Conservation (phyloP, 2,113 vertebrate species). For the Willisornis vidua region DNA sequence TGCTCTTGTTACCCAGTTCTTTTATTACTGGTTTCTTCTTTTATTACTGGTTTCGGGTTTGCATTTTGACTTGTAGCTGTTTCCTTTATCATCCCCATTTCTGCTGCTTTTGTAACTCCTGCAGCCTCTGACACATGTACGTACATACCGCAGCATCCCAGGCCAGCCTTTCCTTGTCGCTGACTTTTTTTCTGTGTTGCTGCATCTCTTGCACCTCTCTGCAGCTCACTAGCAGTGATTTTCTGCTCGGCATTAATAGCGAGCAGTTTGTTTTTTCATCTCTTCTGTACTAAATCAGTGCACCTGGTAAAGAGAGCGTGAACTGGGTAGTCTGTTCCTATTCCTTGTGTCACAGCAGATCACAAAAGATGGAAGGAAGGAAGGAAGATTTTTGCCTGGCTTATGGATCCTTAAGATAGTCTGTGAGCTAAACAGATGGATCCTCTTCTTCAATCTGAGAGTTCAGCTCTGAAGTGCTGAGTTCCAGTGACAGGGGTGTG, state of each 20-base stretch:
- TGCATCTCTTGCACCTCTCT: neutral
- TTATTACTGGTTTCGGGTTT: neutral
- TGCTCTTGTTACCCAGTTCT: neutral
- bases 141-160: neutral
- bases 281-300: neutral
- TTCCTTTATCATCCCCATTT: neutral
- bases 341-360: neutral
- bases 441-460: neutral
- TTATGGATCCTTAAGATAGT: neutral
- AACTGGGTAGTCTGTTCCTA: neutral
- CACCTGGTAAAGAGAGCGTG: neutral
- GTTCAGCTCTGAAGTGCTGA: neutral
- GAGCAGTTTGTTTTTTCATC: neutral
- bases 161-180: neutral
- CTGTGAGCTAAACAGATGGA: rapidly evolving
- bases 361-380: neutral
- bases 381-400: neutral
- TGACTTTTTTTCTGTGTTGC: neutral
- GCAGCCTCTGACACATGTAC: neutral
- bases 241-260: neutral
- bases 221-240: neutral
- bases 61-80: neutral
- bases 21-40: neutral
- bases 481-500: neutral
- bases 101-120: neutral